Evolutionary conservation across 2,888 invertebrate genomes (phyloP), one percentile per base, ranked within the genome.

Genomic region (Tanypteryx hageni): DNA sequence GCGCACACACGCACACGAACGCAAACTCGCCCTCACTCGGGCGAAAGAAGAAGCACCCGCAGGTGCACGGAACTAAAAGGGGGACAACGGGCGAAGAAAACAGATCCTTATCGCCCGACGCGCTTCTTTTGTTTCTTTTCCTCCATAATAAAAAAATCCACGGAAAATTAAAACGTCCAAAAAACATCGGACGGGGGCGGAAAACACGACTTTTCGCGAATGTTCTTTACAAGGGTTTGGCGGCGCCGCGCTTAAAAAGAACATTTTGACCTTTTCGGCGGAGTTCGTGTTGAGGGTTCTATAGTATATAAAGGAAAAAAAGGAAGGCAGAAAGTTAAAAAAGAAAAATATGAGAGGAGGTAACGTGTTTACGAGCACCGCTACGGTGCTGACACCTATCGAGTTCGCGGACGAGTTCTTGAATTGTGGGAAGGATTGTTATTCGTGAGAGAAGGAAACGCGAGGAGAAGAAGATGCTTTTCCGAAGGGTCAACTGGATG

Each of bases 91-190:
- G 5, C 44, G n/a, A 11, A n/a, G 68, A 27, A 14, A 44, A 27
- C 11, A 76, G 76, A 76, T 76, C 11, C 18, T 14, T 27, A 76
- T 76, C 76, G 22, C 76, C 3, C 10, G 22, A 76, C 22, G n/a
- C 11, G 68, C n/a, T 76, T 76, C 76, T 76, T 27, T 76, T 76
- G 68, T 10, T 76, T 76, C 76, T 76, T 27, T 76, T 76, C 44
- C 44, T 3, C 44, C 44, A 44, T 44, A 3, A 44, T 44, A 11
- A 68, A 68, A 68, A n/a, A 22, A 76, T 76, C 76, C 61, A 2
- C 61, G 2, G 61, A 61, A 61, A 61, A 61, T 61, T 18, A 61
- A 16, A 18, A 18, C 14, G 61, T 27, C 22, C 13, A 18, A 76
- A 22, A 22, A 14, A 27, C 64, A n/a, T 16, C 0, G 68, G 27